Conservation (phyloP, 1,140 invertebrate species). For the Drosophila malerkotliana region DNA sequence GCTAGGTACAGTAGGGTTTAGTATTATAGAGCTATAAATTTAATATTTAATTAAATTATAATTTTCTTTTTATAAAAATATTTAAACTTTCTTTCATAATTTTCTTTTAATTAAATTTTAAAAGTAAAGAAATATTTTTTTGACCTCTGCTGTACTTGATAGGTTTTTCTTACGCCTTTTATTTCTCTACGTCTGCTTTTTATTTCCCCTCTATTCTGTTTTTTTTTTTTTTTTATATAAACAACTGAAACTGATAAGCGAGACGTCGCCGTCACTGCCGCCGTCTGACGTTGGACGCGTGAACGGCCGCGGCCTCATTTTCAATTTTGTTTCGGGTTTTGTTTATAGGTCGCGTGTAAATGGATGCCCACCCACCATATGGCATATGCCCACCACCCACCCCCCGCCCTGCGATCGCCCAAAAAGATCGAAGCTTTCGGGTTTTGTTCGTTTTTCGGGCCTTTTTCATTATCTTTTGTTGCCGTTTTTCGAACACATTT, state of each 20-base stretch:
- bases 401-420: constrained; percentile 9
- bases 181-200: constrained; percentile 16
- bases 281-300: constrained; percentile 50
- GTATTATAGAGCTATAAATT: neutral
- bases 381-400: neutral
- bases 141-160: neutral
- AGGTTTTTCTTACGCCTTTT: constrained; percentile 16
- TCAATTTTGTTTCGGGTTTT: constrained; percentile 44
- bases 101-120: too few species aligned
- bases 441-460: constrained; percentile 21
- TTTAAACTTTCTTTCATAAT: too few species aligned
- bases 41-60: too few species aligned
- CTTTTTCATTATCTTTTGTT: constrained; percentile 33
- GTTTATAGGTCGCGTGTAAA: constrained; percentile 78
- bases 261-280: constrained; percentile 13
- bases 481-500: constrained; percentile 46
- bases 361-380: constrained; percentile 17
- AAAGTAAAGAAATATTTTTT: too few species aligned
- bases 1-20: neutral
- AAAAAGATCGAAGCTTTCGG: constrained; percentile 9
- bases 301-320: constrained; percentile 70
- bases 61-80: too few species aligned
- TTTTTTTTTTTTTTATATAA: constrained; percentile 41
- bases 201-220: neutral
- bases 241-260: constrained; percentile 58